Evolutionary conservation across 2,113 vertebrate species (phyloP).

Genomic region (Hemicordylus capensis): DNA sequence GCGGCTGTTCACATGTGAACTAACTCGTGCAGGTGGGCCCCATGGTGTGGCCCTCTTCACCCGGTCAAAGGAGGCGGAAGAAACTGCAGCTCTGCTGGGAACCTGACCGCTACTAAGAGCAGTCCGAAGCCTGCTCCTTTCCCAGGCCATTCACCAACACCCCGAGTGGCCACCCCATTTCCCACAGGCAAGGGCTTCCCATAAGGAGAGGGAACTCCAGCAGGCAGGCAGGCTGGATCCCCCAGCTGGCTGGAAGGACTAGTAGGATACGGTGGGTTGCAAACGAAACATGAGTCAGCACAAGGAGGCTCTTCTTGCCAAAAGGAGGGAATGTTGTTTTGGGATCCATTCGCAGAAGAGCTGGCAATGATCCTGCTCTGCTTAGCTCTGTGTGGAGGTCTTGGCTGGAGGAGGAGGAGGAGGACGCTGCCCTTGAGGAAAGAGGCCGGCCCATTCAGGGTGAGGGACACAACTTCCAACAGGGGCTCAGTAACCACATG

Average conservation of each 20-base stretch:
- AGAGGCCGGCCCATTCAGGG: background rate
- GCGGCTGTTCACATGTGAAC: too few species aligned
- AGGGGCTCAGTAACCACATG: background rate
- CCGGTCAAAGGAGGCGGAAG: background rate
- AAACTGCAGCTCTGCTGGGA: background rate
- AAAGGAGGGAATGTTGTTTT: background rate
- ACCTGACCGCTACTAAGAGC: background rate
- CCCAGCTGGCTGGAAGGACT: background rate
- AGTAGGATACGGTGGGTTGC: background rate
- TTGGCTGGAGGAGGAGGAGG: background rate
- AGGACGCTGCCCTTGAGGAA: background rate
- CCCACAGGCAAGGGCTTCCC: too few species aligned
- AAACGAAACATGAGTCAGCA: background rate
- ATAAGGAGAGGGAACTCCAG: background rate
- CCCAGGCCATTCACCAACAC: background rate
- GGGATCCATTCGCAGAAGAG: background rate
- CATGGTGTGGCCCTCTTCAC: too few species aligned
- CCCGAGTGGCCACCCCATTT: background rate
- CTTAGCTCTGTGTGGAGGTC: background rate
- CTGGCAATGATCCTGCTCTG: background rate
- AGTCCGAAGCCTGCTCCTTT: background rate
- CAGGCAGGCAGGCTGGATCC: background rate
- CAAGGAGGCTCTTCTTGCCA: background rate
- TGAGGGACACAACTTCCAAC: background rate
- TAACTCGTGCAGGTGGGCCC: too few species aligned